These are phyloP conservation scores for Melanostoma mellinum DNA, from an alignment of 2,888 invertebrate species.

Conservation along the genomic window DNA sequence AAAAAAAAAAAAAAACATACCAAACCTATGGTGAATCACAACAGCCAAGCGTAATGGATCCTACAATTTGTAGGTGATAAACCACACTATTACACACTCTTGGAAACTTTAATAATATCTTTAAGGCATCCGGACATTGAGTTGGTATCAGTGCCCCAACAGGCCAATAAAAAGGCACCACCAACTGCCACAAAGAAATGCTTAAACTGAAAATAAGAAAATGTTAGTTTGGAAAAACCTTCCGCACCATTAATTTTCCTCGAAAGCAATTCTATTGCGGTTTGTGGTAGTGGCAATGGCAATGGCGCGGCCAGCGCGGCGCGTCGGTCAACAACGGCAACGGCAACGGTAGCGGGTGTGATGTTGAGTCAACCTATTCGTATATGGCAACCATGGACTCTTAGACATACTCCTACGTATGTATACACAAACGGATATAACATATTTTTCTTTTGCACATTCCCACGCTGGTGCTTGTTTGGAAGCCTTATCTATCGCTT, in stretches of 20 bases:
- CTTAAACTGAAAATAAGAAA: slow-evolving; percentile 65
- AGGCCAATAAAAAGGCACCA: slow-evolving; percentile 57
- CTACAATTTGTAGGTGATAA: slow-evolving; percentile 44
- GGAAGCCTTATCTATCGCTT: slow-evolving; percentile 21
- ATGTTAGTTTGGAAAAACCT: slow-evolving; percentile 67
- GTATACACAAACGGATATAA: slow-evolving; percentile 44
- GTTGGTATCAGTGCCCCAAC: slow-evolving; percentile 49
- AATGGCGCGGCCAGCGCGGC: not conserved
- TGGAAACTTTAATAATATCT: slow-evolving; percentile 51
- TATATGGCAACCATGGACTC: slow-evolving; percentile 23
- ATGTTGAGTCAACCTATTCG: not conserved
- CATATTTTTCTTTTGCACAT: slow-evolving; percentile 56
- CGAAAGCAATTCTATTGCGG: slow-evolving; percentile 61
- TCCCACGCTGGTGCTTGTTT: slow-evolving; percentile 29
- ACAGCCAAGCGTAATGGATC: slow-evolving; percentile 30
- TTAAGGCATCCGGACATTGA: slow-evolving; percentile 46
- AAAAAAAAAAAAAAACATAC: not conserved
- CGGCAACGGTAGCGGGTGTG: too few relatives aligned
- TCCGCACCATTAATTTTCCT: slow-evolving; percentile 69
- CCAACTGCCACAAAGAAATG: slow-evolving; percentile 46
- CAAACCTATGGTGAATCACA: slow-evolving; percentile 11
- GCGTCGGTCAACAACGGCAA: too few relatives aligned
- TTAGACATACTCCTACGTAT: not conserved
- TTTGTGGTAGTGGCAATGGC: slow-evolving; percentile 28
- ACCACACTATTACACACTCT: slow-evolving; percentile 34